Evolutionary conservation across 2,888 invertebrate species (phyloP), one percentile per base, ranked within the genome.

Genomic region (Phania funesta): DNA sequence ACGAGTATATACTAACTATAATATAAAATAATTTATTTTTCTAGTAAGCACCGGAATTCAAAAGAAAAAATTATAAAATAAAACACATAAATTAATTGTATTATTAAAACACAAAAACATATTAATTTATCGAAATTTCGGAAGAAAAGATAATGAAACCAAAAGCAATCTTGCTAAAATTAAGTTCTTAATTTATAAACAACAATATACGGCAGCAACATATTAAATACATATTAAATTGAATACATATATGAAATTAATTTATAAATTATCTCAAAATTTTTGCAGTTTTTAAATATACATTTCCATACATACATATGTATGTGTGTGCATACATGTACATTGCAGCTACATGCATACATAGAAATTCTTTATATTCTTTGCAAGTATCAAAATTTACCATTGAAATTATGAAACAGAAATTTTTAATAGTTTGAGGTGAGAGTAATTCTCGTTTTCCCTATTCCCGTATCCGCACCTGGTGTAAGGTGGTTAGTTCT

Each of bases 1-100:
- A 50, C 60, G n/a, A 58, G 5, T 62, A 54, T 32, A 32, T 29
- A 67, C 18, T 70, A 60, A 67, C 18, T 70, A 60, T 48, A 60
- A 64, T 26, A 65, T 20, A 58, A 46, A 48, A 56, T 20, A 76
- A 35, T 68, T 76, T 68, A 76, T 76, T 76, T 76, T 76, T 76
- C 60, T 68, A 76, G 24, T 50, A 68, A 68, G 76, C 76, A 76
- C 76, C 76, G 76, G 68, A 76, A 76, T 76, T 68, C 41, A 60
- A 67, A 68, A 0, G 58, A 67, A 68, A 1, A 56, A 38, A 24
- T 35, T 48, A 44, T 44, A 46, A 54, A 54, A 13, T 52, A 60
- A 38, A 41, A 67, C 20, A 68, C 32, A 22, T n/a, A 48, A 75
- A 41, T 62, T 29, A 64, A 20, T 41, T 24, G 13, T 64, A 65